Evolutionary conservation across 1,140 invertebrate genomes (phyloP).

Genomic region (Lasioglossum baleicum): DNA sequence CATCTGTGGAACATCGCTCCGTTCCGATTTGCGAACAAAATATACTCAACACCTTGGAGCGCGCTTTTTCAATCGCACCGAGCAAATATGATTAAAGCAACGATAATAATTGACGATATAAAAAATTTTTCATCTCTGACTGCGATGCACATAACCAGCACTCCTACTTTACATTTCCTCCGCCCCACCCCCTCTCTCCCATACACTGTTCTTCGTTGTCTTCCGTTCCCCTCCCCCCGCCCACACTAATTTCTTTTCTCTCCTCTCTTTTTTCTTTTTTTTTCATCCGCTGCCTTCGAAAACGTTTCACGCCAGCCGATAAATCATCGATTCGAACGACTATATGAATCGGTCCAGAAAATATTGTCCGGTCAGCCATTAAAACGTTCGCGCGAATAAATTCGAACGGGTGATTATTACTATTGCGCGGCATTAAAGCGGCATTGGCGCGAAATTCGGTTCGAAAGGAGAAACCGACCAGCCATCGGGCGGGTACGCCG

Average conservation of each 20-base stretch:
- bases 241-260: no score
- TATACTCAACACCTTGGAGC: constrained; percentile 59
- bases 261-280: background rate
- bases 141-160: constrained; percentile 33
- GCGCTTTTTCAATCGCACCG: constrained; percentile 60
- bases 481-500: no score
- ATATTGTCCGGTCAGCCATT: background rate
- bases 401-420: no score
- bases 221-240: constrained; percentile 16
- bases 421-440: no score
- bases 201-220: no score
- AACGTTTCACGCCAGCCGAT: constrained; percentile 26
- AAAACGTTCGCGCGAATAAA: no score
- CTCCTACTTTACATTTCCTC: no score
- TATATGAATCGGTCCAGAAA: constrained; percentile 30
- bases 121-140: constrained; percentile 60
- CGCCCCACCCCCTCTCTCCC: no score
- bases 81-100: constrained; percentile 56
- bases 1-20: no score
- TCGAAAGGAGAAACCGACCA: no score
- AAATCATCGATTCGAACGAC: constrained; percentile 38
- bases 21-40: constrained; percentile 59
- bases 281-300: constrained; percentile 5
- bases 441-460: no score
- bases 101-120: constrained; percentile 61